A percentile compares a stretch with the other conserved stretches of the same genome.
Conservation (phyloP, 2,113 vertebrate genomes). For the Muntiacus reevesi region DNA sequence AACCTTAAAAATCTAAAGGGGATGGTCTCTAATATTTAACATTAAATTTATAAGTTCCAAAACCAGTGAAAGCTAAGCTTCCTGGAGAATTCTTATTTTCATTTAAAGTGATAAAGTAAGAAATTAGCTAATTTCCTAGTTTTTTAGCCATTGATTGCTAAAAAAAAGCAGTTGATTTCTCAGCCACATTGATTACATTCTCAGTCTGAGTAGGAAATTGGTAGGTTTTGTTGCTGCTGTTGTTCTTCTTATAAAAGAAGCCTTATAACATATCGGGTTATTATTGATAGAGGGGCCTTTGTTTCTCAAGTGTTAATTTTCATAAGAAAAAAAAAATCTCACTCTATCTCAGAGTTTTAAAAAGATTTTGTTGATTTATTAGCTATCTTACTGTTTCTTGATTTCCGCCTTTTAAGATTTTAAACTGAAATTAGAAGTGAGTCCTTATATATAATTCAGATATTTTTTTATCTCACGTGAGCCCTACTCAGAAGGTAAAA, state of each 20-base stretch:
- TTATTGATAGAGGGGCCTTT: constrained; percentile 43
- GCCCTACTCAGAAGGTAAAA: background rate
- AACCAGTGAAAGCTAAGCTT: background rate
- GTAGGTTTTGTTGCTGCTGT: background rate
- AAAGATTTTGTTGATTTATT: constrained; percentile 22
- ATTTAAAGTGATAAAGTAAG: constrained; percentile 20
- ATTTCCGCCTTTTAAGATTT: background rate
- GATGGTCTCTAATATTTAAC: background rate
- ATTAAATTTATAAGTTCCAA: background rate
- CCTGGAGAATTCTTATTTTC: constrained; percentile 11
- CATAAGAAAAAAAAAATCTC: constrained; percentile 32
- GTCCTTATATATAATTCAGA: background rate
- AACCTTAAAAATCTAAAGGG: constrained; percentile 14
- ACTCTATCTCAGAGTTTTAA: background rate
- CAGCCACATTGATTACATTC: constrained; percentile 25
- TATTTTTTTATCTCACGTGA: background rate
- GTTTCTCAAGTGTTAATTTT: constrained; percentile 52
- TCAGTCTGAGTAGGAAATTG: constrained; percentile 59
- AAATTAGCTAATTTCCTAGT: constrained; percentile 38
- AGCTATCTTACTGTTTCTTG: background rate
- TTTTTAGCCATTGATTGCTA: constrained; percentile 40
- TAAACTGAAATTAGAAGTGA: constrained; percentile 3
- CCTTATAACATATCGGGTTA: constrained; percentile 15
- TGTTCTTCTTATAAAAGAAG: constrained; percentile 33
- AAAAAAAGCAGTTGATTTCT: constrained; percentile 42